phyloP scores from a whole-genome alignment of 1,140 invertebrate genomes.

The Mycetomoellerius zeteki region DNA sequence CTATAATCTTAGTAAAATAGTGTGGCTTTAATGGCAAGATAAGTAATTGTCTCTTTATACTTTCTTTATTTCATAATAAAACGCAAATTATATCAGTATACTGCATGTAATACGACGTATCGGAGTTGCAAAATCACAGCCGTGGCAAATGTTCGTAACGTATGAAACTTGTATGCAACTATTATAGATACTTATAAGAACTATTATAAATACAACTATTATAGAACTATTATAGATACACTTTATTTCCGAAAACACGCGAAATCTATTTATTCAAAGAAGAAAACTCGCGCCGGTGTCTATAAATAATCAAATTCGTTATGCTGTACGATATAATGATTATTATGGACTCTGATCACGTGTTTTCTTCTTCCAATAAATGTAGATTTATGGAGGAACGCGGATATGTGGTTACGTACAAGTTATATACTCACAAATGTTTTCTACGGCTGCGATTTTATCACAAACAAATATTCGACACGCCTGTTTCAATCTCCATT shows the following conservation, averaged over 20 bases:
- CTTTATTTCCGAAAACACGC: too few relatives aligned
- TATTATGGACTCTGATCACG: not conserved
- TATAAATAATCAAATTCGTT: too few relatives aligned
- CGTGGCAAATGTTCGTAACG: too few relatives aligned
- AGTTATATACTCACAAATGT: not conserved
- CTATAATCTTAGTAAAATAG: not conserved
- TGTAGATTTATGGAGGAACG: not conserved
- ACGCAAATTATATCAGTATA: not conserved
- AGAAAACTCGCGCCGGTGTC: too few relatives aligned
- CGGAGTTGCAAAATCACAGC: too few relatives aligned
- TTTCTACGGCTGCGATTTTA: conserved; percentile 8
- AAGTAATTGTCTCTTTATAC: not conserved
- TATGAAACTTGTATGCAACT: too few relatives aligned
- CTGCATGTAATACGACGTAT: not conserved
- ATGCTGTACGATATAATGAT: too few relatives aligned
- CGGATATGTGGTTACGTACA: not conserved
- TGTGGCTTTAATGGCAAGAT: conserved; percentile 18
- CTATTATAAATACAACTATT: too few relatives aligned
- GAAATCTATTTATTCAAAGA: too few relatives aligned
- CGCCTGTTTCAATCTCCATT: not conserved
- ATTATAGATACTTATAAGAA: too few relatives aligned
- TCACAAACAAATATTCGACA: conserved; percentile 14
- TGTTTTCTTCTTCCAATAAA: not conserved
- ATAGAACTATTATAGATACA: too few relatives aligned
- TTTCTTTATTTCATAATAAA: not conserved